Base-by-base conservation (phyloP, 2,113 vertebrate species). In the Laterallus jamaicensis region DNA sequence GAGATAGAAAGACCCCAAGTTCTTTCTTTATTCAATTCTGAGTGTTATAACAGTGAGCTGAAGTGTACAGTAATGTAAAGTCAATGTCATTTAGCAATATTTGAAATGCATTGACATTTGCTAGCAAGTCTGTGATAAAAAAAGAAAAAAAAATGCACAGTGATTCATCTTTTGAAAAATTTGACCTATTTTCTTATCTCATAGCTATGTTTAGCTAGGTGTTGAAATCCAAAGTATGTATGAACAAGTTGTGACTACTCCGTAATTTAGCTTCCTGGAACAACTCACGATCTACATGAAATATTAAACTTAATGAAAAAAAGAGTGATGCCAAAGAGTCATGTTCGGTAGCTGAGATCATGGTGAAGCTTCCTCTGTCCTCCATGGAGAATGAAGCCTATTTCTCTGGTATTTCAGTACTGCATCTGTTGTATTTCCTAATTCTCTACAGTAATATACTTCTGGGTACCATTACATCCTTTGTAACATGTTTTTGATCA, bases 211-310 rank as follows among this genome's bases (percentile, higher is more conserved):
- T 88, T 54, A 49, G 5, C 14, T 82, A 54, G 68, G 5, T 21
- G 28, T 20, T 71, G 19, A 82, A 71, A 60, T 24, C 56, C 0
- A 0, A 67, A 42, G 7, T 35, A 12, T 55, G 6, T 4, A 44
- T 37, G 37, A 44, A 12, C 0, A 3, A 50, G 7, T 42, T 64
- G 7, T 64, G 50, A n/a, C 29, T 75, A 18, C 18, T 44, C 21
- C 50, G 6, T 50, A 71, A 54, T 64, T 82, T 56, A 50, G 9
- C 63, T 71, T 76, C 5, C 24, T 59, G 59, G 14, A 82, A 39
- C 6, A 75, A 9, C 5, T 58, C 1, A 0, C 2, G 40, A 15
- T 50, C 26, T 71, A 50, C 4, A 17, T 31, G 59, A 88, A 80
- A 69, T 3, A 26, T 39, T 12, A 49, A 68, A 31, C 1, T 2